Conservation (phyloP, 2,888 invertebrate species). For the Tinea semifulvella region DNA sequence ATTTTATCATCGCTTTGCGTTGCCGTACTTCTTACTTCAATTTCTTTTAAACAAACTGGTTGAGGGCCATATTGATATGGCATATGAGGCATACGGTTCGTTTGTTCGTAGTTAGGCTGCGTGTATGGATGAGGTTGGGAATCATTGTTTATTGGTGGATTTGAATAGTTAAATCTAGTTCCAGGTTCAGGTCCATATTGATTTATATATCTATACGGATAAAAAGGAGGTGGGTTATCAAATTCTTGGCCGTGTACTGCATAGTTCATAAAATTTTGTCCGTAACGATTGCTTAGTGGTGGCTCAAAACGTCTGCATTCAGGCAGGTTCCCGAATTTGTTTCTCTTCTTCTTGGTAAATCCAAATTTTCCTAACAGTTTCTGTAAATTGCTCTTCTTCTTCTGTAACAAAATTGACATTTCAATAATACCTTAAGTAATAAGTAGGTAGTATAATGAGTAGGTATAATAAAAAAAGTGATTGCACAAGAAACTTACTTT, state of each 20-base stretch:
- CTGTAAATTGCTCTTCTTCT: conserved; percentile 29
- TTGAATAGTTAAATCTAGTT: too few relatives aligned
- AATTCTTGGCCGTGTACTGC: conserved; percentile 41
- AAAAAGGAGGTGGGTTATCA: too few relatives aligned
- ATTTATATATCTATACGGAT: too few relatives aligned
- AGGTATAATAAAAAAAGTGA: too few relatives aligned
- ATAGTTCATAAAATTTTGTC: conserved; percentile 41
- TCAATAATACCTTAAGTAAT: too few relatives aligned
- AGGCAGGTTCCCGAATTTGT: too few relatives aligned
- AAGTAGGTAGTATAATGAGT: too few relatives aligned
- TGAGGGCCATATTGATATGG: not conserved
- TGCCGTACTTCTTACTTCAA: conserved; percentile 51
- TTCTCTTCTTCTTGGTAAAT: conserved; percentile 36
- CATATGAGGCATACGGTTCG: not conserved
- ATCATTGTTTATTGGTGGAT: too few relatives aligned
- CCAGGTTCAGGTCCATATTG: too few relatives aligned
- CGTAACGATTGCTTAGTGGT: conserved; percentile 30
- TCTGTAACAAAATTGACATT: conserved; percentile 2
- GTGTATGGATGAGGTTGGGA: not conserved
- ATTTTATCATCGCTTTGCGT: conserved; percentile 47
- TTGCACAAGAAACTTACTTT: conserved; percentile 13
- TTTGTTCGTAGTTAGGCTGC: not conserved
- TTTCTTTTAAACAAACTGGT: conserved; percentile 48
- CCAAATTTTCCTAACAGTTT: conserved; percentile 37
- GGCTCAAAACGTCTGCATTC: too few relatives aligned